Base-by-base conservation (phyloP, 2,888 invertebrate species). In the Serrognathus titanus region DNA sequence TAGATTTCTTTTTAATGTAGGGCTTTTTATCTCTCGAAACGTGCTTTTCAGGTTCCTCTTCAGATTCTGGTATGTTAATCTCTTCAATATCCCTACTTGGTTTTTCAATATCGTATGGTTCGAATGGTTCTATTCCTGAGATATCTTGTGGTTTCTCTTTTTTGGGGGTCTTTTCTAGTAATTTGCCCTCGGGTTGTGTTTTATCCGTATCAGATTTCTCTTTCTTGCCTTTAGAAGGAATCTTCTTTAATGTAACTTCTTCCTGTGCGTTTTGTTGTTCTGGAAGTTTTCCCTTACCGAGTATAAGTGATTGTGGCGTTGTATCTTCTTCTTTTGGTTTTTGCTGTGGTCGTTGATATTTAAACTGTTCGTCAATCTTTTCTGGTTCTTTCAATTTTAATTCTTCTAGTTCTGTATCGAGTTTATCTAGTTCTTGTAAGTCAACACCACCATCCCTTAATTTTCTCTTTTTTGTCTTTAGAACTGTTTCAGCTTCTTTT, bases 401-500 rank as follows among this genome's bases (percentile, higher is more conserved):
- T 59, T 78, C 77, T 47, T 71, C 69, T 31, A 71, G 74, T 56
- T 71, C 73, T 35, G 78, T 75, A 55, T 79, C 79, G 2, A 79
- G 60, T 64, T 79, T 77, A 63, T 81, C 81, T 36, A 81, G 67
- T 49, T 78, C 75, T 4, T 68, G 66, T 5, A 74, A 52, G 36
- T 75, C 77, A 48, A 72, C 69, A 9, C 76, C 77, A 1, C 69
- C 67, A 2, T 77, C 71, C 58, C 78, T 80, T 20, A 77, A 63
- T 63, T 76, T 79, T 52, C 75, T 73, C n/a, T 68, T 70, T 63
- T 78, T 80, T 31, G 71, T 76, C 66, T 78, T 79, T 24, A 73
- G 71, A n/a, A 80, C 45, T 58, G 77, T 79, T 51, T 75, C 67
- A 1, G 82, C 81, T 60, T 82, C 82, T 63, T 77, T 74, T 3